Base-by-base conservation (phyloP, 2,888 invertebrate species). In the Mimachlamys varia region DNA sequence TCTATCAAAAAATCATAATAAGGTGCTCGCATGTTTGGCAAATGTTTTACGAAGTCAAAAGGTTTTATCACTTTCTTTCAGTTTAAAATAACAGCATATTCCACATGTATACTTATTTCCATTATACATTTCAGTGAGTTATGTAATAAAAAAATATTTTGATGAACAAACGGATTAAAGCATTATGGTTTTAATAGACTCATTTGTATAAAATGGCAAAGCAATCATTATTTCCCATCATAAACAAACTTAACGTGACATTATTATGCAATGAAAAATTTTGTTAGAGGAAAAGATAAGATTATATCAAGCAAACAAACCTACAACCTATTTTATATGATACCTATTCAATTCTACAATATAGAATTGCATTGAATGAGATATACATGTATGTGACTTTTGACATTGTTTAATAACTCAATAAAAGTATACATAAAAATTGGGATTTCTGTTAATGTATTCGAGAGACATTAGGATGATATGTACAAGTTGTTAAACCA, bases 141-240 rank as follows among this genome's bases (percentile, higher is more conserved):
- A 33, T 22, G 15, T 76, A 27, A 33, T 33, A 76, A 76, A 76
- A n/a, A 33, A 13, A 13, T 27, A 33, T 33, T 27, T 33, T 76
- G 7, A 76, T 76, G 12, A 33, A 76, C 76, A 76, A 76, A 76
- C 33, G 76, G 76, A 76, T 76, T 76, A 76, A 76, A 33, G 76
- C 33, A 76, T 33, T 76, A 76, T 17, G n/a, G 1, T 62, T 17
- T 7, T 22, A 62, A 62, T 62, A 22, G 22, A n/a, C 1, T 1
- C n/a, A n/a, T 62, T 62, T n/a, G 17, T n/a, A 17, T 62, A n/a
- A 22, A 22, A 7, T 7, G 22, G 27, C 12, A 76, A 76, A 76
- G 33, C 12, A 27, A 15, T 22, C 22, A 22, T 76, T 76, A 13
- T 58, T 76, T 27, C n/a, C 33, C 76, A 33, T 1, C 62, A 62